Base-by-base conservation (phyloP, 2,888 invertebrate genomes). In the Pedicia rivosa region DNA sequence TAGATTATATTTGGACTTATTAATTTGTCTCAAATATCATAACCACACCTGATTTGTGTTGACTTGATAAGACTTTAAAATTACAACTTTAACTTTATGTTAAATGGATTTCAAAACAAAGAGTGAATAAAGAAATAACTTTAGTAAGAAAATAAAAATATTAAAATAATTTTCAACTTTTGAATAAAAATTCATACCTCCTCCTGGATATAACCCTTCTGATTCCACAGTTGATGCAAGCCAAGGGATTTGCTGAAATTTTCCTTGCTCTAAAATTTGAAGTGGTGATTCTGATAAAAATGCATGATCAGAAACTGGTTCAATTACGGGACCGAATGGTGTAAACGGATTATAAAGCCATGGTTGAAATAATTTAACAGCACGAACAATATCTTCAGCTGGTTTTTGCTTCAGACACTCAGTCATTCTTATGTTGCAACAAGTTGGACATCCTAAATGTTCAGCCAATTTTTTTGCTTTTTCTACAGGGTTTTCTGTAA, bases 141-240 rank as follows among this genome's bases (percentile, higher is more conserved):
- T n/a, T n/a, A n/a, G n/a, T n/a, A n/a, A n/a, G n/a, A n/a, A n/a
- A n/a, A n/a, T n/a, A n/a, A n/a, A n/a, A n/a, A n/a, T n/a, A n/a
- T n/a, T n/a, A n/a, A n/a, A n/a, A n/a, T n/a, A n/a, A n/a, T n/a
- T n/a, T n/a, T n/a, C n/a, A n/a, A n/a, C n/a, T n/a, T n/a, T n/a
- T n/a, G n/a, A n/a, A n/a, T n/a, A n/a, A n/a, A n/a, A n/a, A n/a
- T n/a, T n/a, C n/a, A n/a, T n/a, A n/a, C n/a, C n/a, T n/a, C n/a
- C n/a, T n/a, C n/a, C 76, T 19, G 80, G 79, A 48, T 76, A 80
- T 14, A 79, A 61, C 38, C 83, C 83, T 55, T 84, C 84, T 35
- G 78, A 71, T 15, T 71, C 67, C 0, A 74, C 72, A 34, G 75
- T 67, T 3, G 75, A 72, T 2, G 72, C 65, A 37, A 83, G 66